Base-by-base conservation (phyloP, 1,140 invertebrate species). In the Lasioglossum baleicum region DNA sequence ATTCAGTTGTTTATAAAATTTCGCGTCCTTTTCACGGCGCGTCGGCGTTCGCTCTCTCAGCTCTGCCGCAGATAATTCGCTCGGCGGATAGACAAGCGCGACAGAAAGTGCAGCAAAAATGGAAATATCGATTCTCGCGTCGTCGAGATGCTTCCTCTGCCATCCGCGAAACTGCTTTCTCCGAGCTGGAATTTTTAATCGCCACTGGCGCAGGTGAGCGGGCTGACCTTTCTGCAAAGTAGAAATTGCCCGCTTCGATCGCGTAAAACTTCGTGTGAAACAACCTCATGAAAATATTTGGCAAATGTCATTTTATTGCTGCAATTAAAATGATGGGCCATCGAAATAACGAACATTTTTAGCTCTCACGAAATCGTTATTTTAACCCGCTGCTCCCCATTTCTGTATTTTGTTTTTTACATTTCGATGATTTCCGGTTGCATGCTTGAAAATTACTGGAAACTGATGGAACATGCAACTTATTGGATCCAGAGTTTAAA, bases 21-120 rank as follows among this genome's bases (percentile, higher is more conserved):
- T 58, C 17, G 7, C n/a, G 20, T 58, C n/a, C 56, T 6, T 7
- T 58, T n/a, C 17, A 6, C n/a, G 5, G 7, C 17, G 17, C 56
- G 20, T 58, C 56, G 17, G 17, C 56, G 3, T 7, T 7, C 56
- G 20, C 1, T 58, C 20, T 68, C 31, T 35, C 81, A 44, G 79
- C 79, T 79, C 51, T 15, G 26, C 60, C 56, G 26, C 58, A 20
- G 77, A 82, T 82, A 53, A 84, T 83, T 84, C 75, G 58, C 70
- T 75, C 10, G 60, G 10, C 17, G 31, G 40, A 73, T 58, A 51
- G 44, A 35, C 8, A 56, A 42, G 40, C 53, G 67, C 63, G 42
- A 80, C 51, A 40, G 26, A 74, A 83, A 83, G 44, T 42, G 15
- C 31, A 10, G 6, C 13, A n/a, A 26, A 42, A 17, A 63, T 53